phyloP scores from a whole-genome alignment of 2,113 vertebrate genomes.

The Melanerpes formicivorus region DNA sequence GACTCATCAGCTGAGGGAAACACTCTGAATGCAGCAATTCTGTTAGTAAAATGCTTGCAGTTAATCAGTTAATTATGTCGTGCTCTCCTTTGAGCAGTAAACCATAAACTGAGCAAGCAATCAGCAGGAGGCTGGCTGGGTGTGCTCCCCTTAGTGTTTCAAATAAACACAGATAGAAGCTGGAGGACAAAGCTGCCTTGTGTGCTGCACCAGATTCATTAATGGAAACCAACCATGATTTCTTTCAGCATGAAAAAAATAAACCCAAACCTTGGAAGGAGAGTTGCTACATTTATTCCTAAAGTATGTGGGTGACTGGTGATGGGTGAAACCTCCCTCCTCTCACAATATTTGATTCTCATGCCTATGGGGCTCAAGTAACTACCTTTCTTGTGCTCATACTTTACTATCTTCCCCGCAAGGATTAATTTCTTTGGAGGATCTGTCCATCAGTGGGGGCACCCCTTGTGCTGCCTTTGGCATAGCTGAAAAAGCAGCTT shows the following conservation, averaged over 20 bases:
- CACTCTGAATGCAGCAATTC: neutral
- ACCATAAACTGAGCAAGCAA: neutral
- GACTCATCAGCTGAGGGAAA: neutral
- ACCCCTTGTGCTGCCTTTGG: neutral
- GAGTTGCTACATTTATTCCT: neutral
- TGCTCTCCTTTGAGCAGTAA: neutral
- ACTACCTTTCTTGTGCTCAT: neutral
- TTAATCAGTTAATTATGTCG: constrained; percentile 38
- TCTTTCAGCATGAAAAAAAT: neutral
- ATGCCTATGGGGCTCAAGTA: neutral
- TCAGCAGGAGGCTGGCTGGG: neutral
- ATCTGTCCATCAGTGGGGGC: neutral
- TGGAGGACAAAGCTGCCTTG: neutral
- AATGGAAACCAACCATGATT: neutral
- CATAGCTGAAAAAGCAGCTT: neutral
- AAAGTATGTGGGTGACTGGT: neutral
- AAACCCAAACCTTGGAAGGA: neutral
- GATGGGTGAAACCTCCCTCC: neutral
- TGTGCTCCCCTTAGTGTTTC: neutral
- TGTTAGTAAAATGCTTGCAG: neutral
- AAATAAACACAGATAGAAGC: neutral
- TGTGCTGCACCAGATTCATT: neutral
- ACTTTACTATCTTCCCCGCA: neutral
- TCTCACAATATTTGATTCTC: neutral
- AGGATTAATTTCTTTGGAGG: neutral